A percentile compares a stretch with the other conserved stretches of the same genome.
phyloP scores from a whole-genome alignment of 2,113 vertebrate genomes.

The Chaetops frenatus region DNA sequence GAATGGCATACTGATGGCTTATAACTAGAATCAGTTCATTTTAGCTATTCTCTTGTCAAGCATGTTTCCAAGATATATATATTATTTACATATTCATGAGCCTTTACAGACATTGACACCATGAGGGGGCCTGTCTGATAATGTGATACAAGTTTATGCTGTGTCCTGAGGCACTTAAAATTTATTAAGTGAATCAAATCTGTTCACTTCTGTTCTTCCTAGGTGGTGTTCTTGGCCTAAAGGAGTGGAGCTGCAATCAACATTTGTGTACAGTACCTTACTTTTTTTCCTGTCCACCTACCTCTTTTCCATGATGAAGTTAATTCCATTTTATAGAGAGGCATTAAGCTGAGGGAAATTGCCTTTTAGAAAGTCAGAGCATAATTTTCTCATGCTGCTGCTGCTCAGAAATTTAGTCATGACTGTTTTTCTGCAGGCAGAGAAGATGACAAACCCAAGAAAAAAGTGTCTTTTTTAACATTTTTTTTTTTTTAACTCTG shows the following conservation, averaged over 20 bases:
- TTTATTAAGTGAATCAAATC: slow-evolving; percentile 71
- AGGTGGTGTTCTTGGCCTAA: slow-evolving; percentile 37
- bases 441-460: neutral
- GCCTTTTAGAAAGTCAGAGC: neutral
- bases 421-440: neutral
- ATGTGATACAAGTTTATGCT: slow-evolving; percentile 74
- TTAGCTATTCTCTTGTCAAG: slow-evolving; percentile 79
- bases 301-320: neutral
- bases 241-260: slow-evolving; percentile 4
- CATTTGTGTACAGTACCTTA: neutral
- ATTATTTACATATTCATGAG: slow-evolving; percentile 80
- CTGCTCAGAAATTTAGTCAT: neutral
- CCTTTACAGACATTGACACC: slow-evolving; percentile 58
- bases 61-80: slow-evolving; percentile 74
- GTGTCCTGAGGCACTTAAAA: slow-evolving; percentile 71
- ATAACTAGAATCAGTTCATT: slow-evolving; percentile 77
- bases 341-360: neutral
- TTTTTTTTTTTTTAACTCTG: neutral
- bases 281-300: neutral
- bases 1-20: slow-evolving; percentile 75
- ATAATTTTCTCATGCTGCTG: neutral
- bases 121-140: slow-evolving; percentile 70
- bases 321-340: neutral
- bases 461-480: neutral
- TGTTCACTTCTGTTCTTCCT: slow-evolving; percentile 47